These are phyloP conservation scores for Acholoe squamosa DNA, from an alignment of 2,888 invertebrate species.

Conservation along the genomic window DNA sequence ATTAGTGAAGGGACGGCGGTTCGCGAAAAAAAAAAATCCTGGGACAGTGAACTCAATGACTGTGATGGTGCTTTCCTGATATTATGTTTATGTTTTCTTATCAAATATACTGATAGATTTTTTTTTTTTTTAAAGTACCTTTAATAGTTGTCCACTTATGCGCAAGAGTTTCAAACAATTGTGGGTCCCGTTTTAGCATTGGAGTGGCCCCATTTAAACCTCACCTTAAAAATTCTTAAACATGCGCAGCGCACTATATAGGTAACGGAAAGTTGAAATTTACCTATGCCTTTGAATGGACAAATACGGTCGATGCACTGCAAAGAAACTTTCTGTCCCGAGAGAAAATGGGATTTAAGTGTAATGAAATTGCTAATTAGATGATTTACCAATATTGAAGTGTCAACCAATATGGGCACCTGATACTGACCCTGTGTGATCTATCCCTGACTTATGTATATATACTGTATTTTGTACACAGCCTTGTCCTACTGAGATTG, in stretches of 20 bases:
- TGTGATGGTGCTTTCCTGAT: constrained; percentile 21
- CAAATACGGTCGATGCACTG: no score
- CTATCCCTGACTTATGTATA: constrained; percentile 9
- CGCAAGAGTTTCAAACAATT: no score
- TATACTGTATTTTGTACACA: constrained; percentile 26
- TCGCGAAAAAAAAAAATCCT: background rate
- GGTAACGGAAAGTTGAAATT: no score
- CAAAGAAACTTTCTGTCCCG: no score
- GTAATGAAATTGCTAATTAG: background rate
- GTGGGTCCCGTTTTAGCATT: no score
- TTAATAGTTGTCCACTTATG: no score
- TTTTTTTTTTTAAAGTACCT: no score
- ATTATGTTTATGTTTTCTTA: background rate
- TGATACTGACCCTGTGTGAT: background rate
- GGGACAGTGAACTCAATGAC: background rate
- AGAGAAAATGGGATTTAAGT: background rate
- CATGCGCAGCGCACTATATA: no score
- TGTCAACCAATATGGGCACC: background rate
- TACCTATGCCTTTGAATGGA: no score
- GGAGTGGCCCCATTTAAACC: no score
- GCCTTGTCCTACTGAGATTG: background rate
- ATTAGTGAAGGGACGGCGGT: background rate
- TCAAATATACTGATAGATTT: no score
- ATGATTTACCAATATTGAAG: background rate
- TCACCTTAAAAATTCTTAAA: no score